Evolutionary conservation across 2,888 invertebrate species (phyloP).

Genomic region (Lasioglossum marginatum): DNA sequence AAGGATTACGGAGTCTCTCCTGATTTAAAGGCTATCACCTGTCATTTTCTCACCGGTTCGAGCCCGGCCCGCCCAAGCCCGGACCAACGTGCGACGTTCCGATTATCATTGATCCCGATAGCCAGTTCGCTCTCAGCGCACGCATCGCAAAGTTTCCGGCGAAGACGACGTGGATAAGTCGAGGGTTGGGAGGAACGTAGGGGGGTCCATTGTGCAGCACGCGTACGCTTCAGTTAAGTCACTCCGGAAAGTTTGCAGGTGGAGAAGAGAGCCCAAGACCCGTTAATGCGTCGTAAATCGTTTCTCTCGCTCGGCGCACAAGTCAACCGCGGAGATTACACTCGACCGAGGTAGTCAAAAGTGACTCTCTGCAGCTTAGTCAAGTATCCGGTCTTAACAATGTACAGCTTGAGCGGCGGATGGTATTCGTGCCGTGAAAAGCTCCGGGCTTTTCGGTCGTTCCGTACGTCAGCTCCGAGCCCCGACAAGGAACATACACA

Average conservation of each 20-base stretch:
- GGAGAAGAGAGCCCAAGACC: slow-evolving; percentile 48
- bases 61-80: neutral
- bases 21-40: slow-evolving; percentile 13
- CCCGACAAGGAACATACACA: slow-evolving; percentile 11
- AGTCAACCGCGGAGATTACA: slow-evolving; percentile 66
- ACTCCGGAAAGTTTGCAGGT: slow-evolving; percentile 62
- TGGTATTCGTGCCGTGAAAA: slow-evolving; percentile 49
- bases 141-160: slow-evolving; percentile 47
- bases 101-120: slow-evolving; percentile 62
- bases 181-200: neutral
- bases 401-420: slow-evolving; percentile 39
- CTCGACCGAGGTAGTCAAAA: slow-evolving; percentile 64
- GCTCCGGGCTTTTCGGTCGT: slow-evolving; percentile 34
- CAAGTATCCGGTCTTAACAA: slow-evolving; percentile 68
- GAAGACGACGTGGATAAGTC: slow-evolving; percentile 24
- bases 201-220: slow-evolving; percentile 20
- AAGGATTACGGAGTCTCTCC: neutral
- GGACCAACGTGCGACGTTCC: neutral
- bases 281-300: slow-evolving; percentile 71
- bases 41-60: neutral
- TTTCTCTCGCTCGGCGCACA: slow-evolving; percentile 59
- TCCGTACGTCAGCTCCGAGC: neutral
- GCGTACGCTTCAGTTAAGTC: slow-evolving; percentile 62
- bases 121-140: slow-evolving; percentile 45
- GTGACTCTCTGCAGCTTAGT: slow-evolving; percentile 65